Evolutionary conservation across 1,140 invertebrate species (phyloP).

Genomic region (Drosophila pallidifrons): DNA sequence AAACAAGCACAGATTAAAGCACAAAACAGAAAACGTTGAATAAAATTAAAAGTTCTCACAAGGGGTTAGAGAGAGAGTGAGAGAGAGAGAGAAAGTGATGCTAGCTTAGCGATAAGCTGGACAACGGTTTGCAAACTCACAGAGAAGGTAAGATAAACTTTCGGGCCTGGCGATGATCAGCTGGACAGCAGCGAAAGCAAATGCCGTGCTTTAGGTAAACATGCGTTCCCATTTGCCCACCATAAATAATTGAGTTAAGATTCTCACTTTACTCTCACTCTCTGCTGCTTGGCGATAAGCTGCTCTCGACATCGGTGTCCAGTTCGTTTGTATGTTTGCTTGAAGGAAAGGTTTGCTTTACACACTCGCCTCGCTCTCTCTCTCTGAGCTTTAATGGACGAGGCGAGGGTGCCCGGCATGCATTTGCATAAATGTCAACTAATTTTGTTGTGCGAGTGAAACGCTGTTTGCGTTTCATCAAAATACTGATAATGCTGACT

Average conservation of each 20-base stretch:
- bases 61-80: no score
- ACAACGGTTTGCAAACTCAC: not conserved
- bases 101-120: not conserved
- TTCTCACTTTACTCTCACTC: not conserved
- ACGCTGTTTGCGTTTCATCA: constrained; percentile 79
- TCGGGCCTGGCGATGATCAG: not conserved
- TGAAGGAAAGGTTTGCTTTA: no score
- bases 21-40: constrained; percentile 50
- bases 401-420: constrained; percentile 41
- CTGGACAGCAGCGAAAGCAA: no score
- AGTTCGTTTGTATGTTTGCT: no score
- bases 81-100: no score
- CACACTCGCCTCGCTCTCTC: no score
- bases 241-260: constrained; percentile 5
- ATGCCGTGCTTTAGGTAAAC: not conserved
- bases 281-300: not conserved
- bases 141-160: not conserved
- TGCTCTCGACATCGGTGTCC: not conserved
- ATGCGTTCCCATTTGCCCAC: not conserved
- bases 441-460: constrained; percentile 53
- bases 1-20: constrained; percentile 61
- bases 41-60: constrained; percentile 19
- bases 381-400: not conserved
- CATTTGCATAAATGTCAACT: constrained; percentile 83
- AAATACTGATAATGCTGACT: constrained; percentile 63